These are phyloP conservation scores for Lagopus muta DNA, from an alignment of 2,113 vertebrate species.

Conservation along the genomic window DNA sequence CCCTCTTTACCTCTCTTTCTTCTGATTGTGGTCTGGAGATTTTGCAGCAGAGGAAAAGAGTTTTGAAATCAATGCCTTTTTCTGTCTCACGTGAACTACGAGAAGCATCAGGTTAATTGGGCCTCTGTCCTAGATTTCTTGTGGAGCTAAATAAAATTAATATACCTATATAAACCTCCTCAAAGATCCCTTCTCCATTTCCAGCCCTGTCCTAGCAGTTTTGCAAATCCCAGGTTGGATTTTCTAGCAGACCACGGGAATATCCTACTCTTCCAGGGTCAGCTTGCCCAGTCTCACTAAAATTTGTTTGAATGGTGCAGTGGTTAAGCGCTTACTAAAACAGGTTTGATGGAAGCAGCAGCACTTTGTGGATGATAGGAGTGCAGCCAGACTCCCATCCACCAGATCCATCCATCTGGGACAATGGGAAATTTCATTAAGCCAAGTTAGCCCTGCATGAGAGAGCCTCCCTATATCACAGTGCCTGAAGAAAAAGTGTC, in stretches of 20 bases:
- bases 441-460: not conserved
- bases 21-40: not conserved
- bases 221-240: not conserved
- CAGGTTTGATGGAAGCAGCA: not conserved
- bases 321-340: not conserved
- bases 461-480: not conserved
- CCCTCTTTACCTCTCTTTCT: not conserved
- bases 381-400: not conserved
- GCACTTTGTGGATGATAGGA: not conserved
- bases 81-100: not conserved
- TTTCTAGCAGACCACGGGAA: not conserved
- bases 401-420: fast-evolving
- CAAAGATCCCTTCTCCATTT: not conserved
- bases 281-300: not conserved
- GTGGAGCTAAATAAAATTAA: not conserved
- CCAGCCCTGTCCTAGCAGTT: not conserved
- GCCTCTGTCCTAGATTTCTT: not conserved
- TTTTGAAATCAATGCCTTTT: not conserved
- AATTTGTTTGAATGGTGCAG: not conserved
- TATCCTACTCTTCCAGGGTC: not conserved
- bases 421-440: fast-evolving
- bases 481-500: not conserved
- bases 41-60: slow-evolving; percentile 7
- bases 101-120: not conserved
- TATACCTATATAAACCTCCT: not conserved